Base-by-base conservation (phyloP, 2,888 invertebrate genomes). In the Pseudococcus jackbeardsleyi region DNA sequence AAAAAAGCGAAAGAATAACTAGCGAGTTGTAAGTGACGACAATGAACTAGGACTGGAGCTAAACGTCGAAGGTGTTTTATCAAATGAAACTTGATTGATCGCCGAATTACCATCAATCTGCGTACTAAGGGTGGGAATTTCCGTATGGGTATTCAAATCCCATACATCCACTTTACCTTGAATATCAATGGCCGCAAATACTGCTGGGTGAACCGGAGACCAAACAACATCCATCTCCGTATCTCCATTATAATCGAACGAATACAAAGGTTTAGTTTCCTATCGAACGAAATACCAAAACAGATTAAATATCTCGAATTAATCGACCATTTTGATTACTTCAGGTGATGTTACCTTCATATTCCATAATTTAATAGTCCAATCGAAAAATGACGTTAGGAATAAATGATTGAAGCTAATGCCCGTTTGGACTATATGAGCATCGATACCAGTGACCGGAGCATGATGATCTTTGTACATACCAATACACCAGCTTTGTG, bases 181-280 rank as follows among this genome's bases (percentile, higher is more conserved):
- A 89, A 97, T 97, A 92, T 99, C 99, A 26, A 97, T 98, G 90
- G 98, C 96, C 15, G 99, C 98, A 93, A 99, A 99, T 82, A 99
- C 93, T 15, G 99, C 98, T 3, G 99, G 99, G 93, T 99, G 98
- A 89, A 96, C 95, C 54, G 99, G 99, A 84, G 99, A 99, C 99
- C 99, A 99, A 90, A 97, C 96, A 72, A 97, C 98, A 92, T 99
- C 99, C 92, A 97, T 95, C 68, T 99, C 97, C 92, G 99, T 99
- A 92, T 99, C 99, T n/a, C n/a, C n/a, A 92, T 98, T 98, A 92
- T 98, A 97, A 92, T 99, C 99, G 92, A 99, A 99, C 46, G 99
- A 98, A 92, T 99, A 98, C 89, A 99, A 93, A 48, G 98, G 96
- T 91, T 97, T 97, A 90, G 94, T 95, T 92, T 98, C 98, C 96